These are phyloP conservation scores for Stenodema calcarata DNA, from an alignment of 2,888 invertebrate genomes.

Conservation along the genomic window DNA sequence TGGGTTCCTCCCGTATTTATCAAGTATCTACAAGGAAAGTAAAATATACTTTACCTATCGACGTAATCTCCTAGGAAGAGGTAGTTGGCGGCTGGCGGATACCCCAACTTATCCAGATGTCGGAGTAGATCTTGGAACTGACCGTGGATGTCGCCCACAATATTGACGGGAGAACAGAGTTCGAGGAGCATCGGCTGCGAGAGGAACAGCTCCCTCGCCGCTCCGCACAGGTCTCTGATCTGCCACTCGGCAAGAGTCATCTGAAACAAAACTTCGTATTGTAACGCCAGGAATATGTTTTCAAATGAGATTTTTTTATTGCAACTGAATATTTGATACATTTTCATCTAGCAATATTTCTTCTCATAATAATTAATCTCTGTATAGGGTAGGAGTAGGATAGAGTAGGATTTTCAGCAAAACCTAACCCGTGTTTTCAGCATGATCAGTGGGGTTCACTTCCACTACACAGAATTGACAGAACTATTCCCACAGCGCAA, in stretches of 20 bases:
- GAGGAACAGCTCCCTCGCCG: conserved; percentile 59
- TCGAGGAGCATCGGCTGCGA: conserved; percentile 65
- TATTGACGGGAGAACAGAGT: conserved; percentile 64
- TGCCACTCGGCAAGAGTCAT: conserved; percentile 59
- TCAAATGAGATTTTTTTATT: too few species aligned
- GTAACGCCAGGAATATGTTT: too few species aligned
- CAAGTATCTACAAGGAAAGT: too few species aligned
- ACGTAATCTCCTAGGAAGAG: conserved; percentile 67
- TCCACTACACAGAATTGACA: too few species aligned
- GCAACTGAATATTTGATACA: too few species aligned
- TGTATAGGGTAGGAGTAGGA: not conserved
- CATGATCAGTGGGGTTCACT: not conserved
- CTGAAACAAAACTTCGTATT: conserved; percentile 46
- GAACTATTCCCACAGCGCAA: not conserved
- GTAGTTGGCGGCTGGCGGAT: conserved; percentile 65
- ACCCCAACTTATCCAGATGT: conserved; percentile 65
- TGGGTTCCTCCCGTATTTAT: too few species aligned
- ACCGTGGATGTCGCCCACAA: conserved; percentile 66
- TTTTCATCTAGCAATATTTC: too few species aligned
- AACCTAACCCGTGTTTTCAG: not conserved
- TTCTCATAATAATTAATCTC: too few species aligned
- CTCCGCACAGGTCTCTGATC: conserved; percentile 63
- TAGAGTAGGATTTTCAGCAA: too few species aligned
- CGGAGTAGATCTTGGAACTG: conserved; percentile 65
- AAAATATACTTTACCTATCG: conserved; percentile 61